Conservation (phyloP, 2,113 vertebrate species). For the Thryonomys swinderianus region DNA sequence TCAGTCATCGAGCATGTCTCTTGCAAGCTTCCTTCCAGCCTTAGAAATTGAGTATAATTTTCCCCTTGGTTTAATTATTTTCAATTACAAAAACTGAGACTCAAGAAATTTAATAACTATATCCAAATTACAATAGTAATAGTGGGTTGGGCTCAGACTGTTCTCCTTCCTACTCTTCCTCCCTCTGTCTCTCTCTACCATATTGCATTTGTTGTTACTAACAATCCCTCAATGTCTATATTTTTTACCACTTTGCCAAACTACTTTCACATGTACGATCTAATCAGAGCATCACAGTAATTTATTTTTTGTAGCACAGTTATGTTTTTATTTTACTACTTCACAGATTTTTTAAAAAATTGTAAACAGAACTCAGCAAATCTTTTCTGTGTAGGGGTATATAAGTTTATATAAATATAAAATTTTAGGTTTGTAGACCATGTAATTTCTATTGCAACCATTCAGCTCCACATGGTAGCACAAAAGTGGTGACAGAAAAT, state of each 20-base stretch:
- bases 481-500: background rate
- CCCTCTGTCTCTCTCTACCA: background rate
- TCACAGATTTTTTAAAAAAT: background rate
- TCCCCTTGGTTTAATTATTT: background rate
- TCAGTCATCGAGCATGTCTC: background rate
- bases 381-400: background rate
- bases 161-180: background rate
- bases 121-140: background rate
- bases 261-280: background rate
- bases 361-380: background rate
- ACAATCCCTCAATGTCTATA: background rate
- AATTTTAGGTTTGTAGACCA: background rate
- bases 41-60: background rate
- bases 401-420: too few species aligned
- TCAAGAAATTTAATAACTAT: background rate
- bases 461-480: background rate
- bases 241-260: conserved; percentile 44
- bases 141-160: background rate
- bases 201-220: background rate
- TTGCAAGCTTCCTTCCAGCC: background rate
- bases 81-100: conserved; percentile 34
- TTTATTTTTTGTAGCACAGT: background rate
- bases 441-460: background rate
- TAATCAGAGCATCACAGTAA: background rate
- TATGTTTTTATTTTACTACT: background rate